These are phyloP conservation scores for Neoniphon sammara DNA, from an alignment of 2,797 vertebrate genomes.

Conservation along the genomic window DNA sequence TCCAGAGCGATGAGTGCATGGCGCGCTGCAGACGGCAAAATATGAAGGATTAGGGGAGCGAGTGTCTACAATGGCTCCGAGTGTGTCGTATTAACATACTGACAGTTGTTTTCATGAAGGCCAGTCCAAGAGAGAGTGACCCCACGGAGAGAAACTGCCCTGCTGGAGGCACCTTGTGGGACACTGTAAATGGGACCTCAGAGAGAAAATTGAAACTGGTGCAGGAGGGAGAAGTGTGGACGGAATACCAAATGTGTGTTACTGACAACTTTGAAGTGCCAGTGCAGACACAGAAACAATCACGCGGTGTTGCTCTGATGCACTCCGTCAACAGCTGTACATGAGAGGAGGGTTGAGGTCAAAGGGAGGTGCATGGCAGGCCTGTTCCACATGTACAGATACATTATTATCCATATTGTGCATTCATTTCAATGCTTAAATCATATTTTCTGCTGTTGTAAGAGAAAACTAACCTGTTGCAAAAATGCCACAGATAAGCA, in stretches of 20 bases:
- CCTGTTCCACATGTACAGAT: neutral
- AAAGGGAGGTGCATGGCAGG: neutral
- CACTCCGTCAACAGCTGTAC: conserved; percentile 19
- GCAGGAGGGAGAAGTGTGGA: conserved; percentile 73
- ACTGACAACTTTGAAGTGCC: conserved; percentile 59
- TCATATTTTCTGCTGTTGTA: conserved; percentile 2
- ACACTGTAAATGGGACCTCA: conserved; percentile 81
- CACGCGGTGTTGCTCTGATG: conserved; percentile 40
- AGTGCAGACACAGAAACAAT: conserved; percentile 44
- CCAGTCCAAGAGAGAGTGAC: conserved; percentile 76
- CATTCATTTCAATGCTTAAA: neutral
- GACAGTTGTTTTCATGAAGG: conserved; percentile 78
- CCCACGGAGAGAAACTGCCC: conserved; percentile 78
- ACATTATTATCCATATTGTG: neutral
- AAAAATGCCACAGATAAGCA: neutral
- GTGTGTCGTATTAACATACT: conserved; percentile 84
- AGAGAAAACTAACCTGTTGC: neutral
- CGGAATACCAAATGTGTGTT: conserved; percentile 80
- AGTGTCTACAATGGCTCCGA: conserved; percentile 59
- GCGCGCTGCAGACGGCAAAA: conserved; percentile 47
- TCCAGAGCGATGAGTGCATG: neutral
- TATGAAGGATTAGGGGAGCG: conserved; percentile 47
- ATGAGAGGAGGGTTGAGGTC: neutral
- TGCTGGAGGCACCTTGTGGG: conserved; percentile 79
- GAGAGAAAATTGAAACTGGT: conserved; percentile 82